phyloP scores from a whole-genome alignment of 2,888 invertebrate genomes.

The Pseudococcus jackbeardsleyi region DNA sequence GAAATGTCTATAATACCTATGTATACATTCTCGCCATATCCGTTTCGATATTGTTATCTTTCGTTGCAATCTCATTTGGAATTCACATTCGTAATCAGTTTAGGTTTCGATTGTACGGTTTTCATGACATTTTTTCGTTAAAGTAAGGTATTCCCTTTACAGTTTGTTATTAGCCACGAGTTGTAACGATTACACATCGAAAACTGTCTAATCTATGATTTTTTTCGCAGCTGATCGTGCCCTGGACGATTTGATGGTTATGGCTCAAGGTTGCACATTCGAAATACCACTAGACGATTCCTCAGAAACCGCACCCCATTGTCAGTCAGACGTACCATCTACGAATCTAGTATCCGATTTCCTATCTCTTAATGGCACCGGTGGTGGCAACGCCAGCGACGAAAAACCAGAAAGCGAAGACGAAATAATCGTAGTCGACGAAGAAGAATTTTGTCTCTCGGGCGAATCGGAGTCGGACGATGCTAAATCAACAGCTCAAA shows the following conservation, averaged over 20 bases:
- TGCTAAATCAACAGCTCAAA: neutral
- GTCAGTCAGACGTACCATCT: neutral
- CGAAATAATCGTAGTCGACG: conserved; percentile 55
- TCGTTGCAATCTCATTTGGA: too few relatives aligned
- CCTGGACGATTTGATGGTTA: conserved; percentile 54
- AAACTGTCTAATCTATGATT: neutral
- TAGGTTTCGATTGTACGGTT: too few relatives aligned
- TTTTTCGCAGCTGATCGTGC: conserved; percentile 58
- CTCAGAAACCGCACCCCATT: neutral
- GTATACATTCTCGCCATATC: neutral
- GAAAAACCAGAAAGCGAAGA: conserved; percentile 55
- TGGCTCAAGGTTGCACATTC: conserved; percentile 50
- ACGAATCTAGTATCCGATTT: conserved; percentile 9
- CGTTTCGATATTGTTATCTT: neutral
- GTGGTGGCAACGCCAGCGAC: neutral
- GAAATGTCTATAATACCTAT: too few relatives aligned
- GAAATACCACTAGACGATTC: conserved; percentile 48
- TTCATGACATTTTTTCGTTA: too few relatives aligned
- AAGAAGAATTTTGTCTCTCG: conserved; percentile 56
- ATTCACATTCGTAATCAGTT: too few relatives aligned
- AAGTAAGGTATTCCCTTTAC: neutral
- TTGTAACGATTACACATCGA: neutral
- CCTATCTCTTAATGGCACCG: neutral
- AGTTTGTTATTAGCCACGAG: neutral
- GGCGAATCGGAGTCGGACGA: conserved; percentile 54